phyloP scores from a whole-genome alignment of 1,140 invertebrate genomes.

The Metaphire vulgaris region DNA sequence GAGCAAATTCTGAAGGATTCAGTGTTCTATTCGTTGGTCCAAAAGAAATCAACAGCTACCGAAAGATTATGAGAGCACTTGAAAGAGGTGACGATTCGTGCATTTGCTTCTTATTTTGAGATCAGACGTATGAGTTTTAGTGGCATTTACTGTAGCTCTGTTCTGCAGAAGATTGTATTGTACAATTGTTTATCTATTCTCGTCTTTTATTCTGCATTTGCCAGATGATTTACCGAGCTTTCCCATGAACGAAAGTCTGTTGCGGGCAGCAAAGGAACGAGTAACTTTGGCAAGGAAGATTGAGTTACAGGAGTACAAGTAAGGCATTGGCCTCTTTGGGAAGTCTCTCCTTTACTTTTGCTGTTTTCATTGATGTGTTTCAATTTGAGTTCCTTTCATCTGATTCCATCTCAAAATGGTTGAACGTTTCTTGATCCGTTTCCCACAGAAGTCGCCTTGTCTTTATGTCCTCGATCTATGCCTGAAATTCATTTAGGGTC shows the following conservation, averaged over 20 bases:
- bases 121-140: no score
- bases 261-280: background rate
- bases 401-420: background rate
- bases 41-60: conserved; percentile 70
- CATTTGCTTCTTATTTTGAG: no score
- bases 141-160: no score
- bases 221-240: background rate
- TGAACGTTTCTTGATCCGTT: background rate
- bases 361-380: background rate
- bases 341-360: background rate
- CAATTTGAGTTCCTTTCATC: background rate
- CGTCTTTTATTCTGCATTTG: no score
- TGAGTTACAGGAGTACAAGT: background rate
- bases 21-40: conserved; percentile 87
- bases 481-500: no score
- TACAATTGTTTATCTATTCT: no score
- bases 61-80: conserved; percentile 72
- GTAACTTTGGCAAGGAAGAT: background rate
- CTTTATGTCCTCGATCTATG: no score
- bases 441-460: no score
- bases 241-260: background rate
- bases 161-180: no score
- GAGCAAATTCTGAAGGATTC: conserved; percentile 78
- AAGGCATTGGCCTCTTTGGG: background rate
- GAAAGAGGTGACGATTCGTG: conserved; percentile 75